phyloP scores from a whole-genome alignment of 2,797 vertebrate species.

The Sebastes steindachneri region DNA sequence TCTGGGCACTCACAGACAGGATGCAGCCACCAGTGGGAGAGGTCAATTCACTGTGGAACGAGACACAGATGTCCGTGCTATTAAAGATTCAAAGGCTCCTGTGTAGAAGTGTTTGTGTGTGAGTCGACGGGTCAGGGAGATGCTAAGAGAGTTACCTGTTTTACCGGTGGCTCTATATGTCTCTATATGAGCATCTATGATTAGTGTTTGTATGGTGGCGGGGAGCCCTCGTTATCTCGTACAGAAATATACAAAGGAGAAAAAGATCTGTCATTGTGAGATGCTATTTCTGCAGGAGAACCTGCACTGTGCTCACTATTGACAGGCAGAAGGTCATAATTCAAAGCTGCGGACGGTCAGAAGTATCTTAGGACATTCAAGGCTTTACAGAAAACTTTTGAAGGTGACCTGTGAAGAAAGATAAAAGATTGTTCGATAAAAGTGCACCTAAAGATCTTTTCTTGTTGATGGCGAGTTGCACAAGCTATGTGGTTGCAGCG shows the following conservation, averaged over 20 bases:
- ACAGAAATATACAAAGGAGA: not conserved
- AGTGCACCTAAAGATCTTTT: not conserved
- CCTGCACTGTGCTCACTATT: not conserved
- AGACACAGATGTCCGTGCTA: slow-evolving; percentile 59
- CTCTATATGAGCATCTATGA: not conserved
- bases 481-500: not conserved
- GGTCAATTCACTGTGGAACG: slow-evolving; percentile 25
- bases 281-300: not conserved
- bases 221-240: not conserved
- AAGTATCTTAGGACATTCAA: not conserved
- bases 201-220: not conserved
- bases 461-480: not conserved
- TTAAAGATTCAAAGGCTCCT: slow-evolving; percentile 65
- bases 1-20: slow-evolving; percentile 4
- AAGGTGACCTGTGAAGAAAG: not conserved
- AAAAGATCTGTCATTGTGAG: not conserved
- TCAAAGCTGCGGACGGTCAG: not conserved
- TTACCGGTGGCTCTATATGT: not conserved
- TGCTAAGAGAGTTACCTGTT: not conserved
- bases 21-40: slow-evolving; percentile 21
- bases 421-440: not conserved
- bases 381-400: not conserved
- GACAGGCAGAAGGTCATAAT: not conserved
- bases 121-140: slow-evolving; percentile 18
- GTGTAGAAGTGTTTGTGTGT: slow-evolving; percentile 31